Base-by-base conservation (phyloP, 64 coral and sea anemone genomes). In the Montipora cactus region DNA sequence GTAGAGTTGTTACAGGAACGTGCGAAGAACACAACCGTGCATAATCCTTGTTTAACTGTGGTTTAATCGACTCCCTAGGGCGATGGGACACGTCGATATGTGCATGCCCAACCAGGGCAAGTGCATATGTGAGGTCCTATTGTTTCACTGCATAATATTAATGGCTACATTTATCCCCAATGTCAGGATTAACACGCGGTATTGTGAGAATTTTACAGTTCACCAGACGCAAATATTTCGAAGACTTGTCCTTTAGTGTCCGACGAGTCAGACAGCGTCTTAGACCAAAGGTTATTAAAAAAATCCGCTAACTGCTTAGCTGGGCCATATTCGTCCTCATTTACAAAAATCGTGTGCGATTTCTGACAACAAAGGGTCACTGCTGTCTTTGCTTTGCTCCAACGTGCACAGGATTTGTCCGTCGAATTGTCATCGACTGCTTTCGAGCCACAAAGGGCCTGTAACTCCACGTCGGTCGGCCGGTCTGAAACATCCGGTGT, bases 351-450 rank as follows among this genome's bases (percentile, higher is more conserved):
- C 51, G 21, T 89, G 23, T 21, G 52, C 75, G 59, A 89, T 89
- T 73, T 89, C 73, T 23, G 75, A 89, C 73, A 89, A 59, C 87
- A 89, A 58, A 59, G 87, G 50, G n/a, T 76, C 87, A 76, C 77
- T 76, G 52, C 52, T 10, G 87, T 44, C 7, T 55, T 90, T 59
- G 53, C 52, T 80, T 71, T 90, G 76, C 59, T 90, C 76, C 59
- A 23, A 59, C 59, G 59, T 53, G 76, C 89, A 80, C 61, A 28
- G 70, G 73, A 75, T 28, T 28, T 80, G 57, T 12, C 80, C 59
- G 13, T 85, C 67, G 8, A 59, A 44, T 58, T 66, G 28, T 52
- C 66, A 21, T 84, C 66, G 23, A 66, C n/a, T 37, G 37, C 37
- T 37, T 37, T 37, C 37, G 37, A 37, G 37, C 37, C 37, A 37